Conservation (phyloP, 2,797 vertebrate genomes). For the Pseudopleuronectes americanus region DNA sequence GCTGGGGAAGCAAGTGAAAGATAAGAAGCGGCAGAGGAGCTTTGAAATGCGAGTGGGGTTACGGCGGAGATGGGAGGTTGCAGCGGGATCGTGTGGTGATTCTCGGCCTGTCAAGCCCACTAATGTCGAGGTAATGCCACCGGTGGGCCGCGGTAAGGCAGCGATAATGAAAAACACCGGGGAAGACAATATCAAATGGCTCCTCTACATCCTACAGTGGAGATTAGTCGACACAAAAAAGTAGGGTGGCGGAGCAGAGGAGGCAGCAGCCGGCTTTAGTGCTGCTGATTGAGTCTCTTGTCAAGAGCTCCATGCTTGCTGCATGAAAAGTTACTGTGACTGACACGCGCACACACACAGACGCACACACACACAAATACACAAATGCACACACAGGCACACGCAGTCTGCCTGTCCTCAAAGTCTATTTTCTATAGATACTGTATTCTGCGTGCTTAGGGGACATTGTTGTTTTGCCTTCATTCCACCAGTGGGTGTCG, state of each 20-base stretch:
- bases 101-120: slow-evolving; percentile 94
- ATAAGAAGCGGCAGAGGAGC: slow-evolving; percentile 67
- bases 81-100: slow-evolving; percentile 83
- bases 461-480: no score
- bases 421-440: slow-evolving; percentile 76
- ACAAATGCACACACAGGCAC: slow-evolving; percentile 4
- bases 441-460: slow-evolving; percentile 88
- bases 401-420: slow-evolving; percentile 36
- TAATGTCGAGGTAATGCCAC: slow-evolving; percentile 98
- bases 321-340: slow-evolving; percentile 76
- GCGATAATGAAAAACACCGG: slow-evolving; percentile 99
- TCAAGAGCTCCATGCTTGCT: slow-evolving; percentile 76
- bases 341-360: slow-evolving; percentile 57
- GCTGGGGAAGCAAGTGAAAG: slow-evolving; percentile 45
- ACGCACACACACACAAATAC: background rate
- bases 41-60: slow-evolving; percentile 74
- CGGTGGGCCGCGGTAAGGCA: slow-evolving; percentile 93
- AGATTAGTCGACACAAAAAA: slow-evolving; percentile 90
- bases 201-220: slow-evolving; percentile 99
- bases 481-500: no score
- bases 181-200: slow-evolving; percentile 99
- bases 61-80: slow-evolving; percentile 77
- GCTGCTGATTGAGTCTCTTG: slow-evolving; percentile 83
- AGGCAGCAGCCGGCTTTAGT: slow-evolving; percentile 79
- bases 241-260: slow-evolving; percentile 76